A percentile compares a stretch with the other conserved stretches of the same genome.
Evolutionary conservation across 2,113 vertebrate species (phyloP).

Genomic region (Anser cygnoides): DNA sequence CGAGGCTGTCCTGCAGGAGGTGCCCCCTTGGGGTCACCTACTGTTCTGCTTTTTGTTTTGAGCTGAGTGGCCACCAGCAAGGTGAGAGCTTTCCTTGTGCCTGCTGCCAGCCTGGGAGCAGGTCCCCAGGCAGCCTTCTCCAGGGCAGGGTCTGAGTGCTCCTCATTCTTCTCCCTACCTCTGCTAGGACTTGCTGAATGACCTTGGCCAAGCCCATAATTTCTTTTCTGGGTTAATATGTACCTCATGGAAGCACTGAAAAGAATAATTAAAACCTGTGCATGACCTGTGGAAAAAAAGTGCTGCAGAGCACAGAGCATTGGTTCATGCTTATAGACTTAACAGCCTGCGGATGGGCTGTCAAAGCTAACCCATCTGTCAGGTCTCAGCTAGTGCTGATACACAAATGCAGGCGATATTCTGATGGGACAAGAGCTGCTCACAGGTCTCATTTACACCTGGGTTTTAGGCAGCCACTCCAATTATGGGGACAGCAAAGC

Average conservation of each 20-base stretch:
- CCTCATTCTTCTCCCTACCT: not conserved
- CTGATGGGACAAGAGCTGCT: not conserved
- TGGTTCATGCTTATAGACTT: not conserved
- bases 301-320: accelerated
- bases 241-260: not conserved
- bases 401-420: not conserved
- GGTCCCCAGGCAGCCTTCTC: not conserved
- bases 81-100: not conserved
- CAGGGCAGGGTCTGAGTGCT: not conserved
- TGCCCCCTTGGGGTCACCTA: not conserved
- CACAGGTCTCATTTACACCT: not conserved
- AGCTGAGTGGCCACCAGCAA: not conserved
- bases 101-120: accelerated
- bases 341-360: not conserved
- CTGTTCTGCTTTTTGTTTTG: not conserved
- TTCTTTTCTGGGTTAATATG: constrained; percentile 49
- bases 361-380: not conserved
- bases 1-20: not conserved
- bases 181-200: not conserved
- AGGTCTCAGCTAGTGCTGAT: not conserved
- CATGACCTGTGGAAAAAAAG: not conserved
- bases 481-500: not conserved
- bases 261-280: not conserved
- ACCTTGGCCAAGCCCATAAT: constrained; percentile 24
- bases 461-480: not conserved